Evolutionary conservation across 53 echinoderm and acorn worm genomes (phyloP).

Genomic region (Zoroaster sp.): DNA sequence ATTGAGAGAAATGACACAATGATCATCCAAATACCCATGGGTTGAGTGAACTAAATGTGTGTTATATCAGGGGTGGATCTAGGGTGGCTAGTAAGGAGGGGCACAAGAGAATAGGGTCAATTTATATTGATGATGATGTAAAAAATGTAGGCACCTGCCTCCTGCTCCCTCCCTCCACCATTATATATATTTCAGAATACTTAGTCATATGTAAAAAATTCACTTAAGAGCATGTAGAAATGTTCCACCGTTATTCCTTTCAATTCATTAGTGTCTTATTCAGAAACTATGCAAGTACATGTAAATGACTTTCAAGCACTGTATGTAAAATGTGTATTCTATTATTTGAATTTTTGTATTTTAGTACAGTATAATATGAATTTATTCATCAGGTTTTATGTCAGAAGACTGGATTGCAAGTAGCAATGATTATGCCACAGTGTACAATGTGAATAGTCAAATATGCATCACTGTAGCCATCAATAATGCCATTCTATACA

Average conservation of each 20-base stretch:
- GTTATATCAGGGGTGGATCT: too few relatives aligned
- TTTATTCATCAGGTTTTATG: conserved; percentile 30
- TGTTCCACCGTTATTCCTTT: conserved; percentile 27
- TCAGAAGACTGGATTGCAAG: neutral
- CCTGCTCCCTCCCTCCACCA: neutral
- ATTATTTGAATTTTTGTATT: conserved; percentile 52
- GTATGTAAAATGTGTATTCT: conserved; percentile 56
- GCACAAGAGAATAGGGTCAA: too few relatives aligned
- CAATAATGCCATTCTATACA: neutral
- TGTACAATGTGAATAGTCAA: neutral
- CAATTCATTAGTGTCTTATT: conserved; percentile 59
- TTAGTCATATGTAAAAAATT: neutral
- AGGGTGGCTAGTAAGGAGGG: too few relatives aligned
- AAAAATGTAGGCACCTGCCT: neutral
- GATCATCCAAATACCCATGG: too few relatives aligned
- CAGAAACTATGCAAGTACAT: conserved; percentile 53
- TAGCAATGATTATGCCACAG: neutral
- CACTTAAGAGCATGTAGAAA: neutral
- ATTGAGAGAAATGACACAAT: too few relatives aligned
- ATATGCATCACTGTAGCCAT: conserved; percentile 22
- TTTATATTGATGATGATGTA: too few relatives aligned
- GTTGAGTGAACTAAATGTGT: too few relatives aligned
- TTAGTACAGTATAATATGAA: conserved; percentile 21
- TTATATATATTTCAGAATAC: neutral
- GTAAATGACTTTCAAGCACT: conserved; percentile 46